Evolutionary conservation across 1,140 invertebrate genomes (phyloP).

Genomic region (Drosophila micromelanica): DNA sequence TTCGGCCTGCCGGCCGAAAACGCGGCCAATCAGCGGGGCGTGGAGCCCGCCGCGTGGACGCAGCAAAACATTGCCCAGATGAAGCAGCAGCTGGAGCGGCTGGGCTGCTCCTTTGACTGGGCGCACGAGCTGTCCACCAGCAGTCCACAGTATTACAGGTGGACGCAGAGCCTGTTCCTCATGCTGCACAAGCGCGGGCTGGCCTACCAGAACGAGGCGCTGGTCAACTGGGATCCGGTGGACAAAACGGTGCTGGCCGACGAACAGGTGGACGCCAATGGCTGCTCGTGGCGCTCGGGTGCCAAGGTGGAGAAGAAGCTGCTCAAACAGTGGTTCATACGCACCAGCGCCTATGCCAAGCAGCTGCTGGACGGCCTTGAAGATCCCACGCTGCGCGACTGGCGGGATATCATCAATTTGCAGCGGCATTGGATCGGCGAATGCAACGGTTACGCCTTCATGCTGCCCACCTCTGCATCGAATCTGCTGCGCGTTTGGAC

Average conservation of each 20-base stretch:
- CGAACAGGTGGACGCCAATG: conserved; percentile 97
- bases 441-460: conserved; percentile 94
- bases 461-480: conserved; percentile 84
- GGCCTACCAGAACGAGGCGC: conserved; percentile 93
- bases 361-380: conserved; percentile 90
- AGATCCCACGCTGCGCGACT: conserved; percentile 89
- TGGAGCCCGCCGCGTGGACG: conserved; percentile 94
- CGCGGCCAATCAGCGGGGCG: conserved; percentile 94
- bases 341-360: conserved; percentile 95
- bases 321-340: conserved; percentile 98
- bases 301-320: conserved; percentile 96
- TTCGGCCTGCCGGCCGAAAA: conserved; percentile 99
- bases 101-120: conserved; percentile 98
- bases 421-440: conserved; percentile 98
- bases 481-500: conserved; percentile 90
- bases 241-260: conserved; percentile 98
- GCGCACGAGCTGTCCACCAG: conserved; percentile 93
- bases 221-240: conserved; percentile 99
- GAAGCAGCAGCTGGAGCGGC: conserved; percentile 92
- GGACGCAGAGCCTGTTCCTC: conserved; percentile 98
- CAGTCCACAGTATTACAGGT: conserved; percentile 92
- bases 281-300: conserved; percentile 98
- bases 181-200: conserved; percentile 94
- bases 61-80: conserved; percentile 94
- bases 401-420: conserved; percentile 94